Evolutionary conservation across 2,888 invertebrate genomes (phyloP), one percentile per base, ranked within the genome.

Genomic region (Dicranocentrus wangi): DNA sequence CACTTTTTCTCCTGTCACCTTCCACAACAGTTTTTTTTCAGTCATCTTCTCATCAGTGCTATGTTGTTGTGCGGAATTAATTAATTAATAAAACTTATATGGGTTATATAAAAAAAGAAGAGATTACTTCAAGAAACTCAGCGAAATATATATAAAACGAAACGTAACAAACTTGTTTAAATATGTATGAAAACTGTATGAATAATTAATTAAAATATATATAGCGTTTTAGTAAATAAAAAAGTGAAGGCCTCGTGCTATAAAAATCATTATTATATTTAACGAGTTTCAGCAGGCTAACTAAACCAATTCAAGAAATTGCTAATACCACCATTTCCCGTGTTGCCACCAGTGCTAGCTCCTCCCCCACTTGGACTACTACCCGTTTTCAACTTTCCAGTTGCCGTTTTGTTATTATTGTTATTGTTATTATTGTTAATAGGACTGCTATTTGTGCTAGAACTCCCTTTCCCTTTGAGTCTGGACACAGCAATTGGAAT

Each of bases 401-500:
- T n/a, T 2, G 60, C 60, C 13, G 32, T 43, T 55, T 65, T 70
- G 21, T 39, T 43, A 27, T 43, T 78, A 53, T 60, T 70, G 21
- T 43, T 43, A 70, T 70, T 77, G 21, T 76, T 82, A 51, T 66
- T 81, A 58, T 61, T 80, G 51, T 39, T 43, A 43, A 1, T n/a
- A n/a, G 71, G 42, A 61, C 58, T 69, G 61, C 28, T 65, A 43
- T 42, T 42, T 68, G 66, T 1, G 61, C 81, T 39, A 13, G 69
- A 2, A 60, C 39, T 47, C 32, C 63, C 65, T 42, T 69, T 60
- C 27, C 76, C 72, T 77, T 85, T 85, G 66, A 85, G 79, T 63
- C 85, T 70, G n/a, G 82, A 82, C 8, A 85, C 83, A 47, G 85
- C 84, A 68, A 85, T 82, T 2, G 85, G 85, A 70, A 85, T 85